phyloP scores from a whole-genome alignment of 2,113 vertebrate genomes.

The Pandion haliaetus region DNA sequence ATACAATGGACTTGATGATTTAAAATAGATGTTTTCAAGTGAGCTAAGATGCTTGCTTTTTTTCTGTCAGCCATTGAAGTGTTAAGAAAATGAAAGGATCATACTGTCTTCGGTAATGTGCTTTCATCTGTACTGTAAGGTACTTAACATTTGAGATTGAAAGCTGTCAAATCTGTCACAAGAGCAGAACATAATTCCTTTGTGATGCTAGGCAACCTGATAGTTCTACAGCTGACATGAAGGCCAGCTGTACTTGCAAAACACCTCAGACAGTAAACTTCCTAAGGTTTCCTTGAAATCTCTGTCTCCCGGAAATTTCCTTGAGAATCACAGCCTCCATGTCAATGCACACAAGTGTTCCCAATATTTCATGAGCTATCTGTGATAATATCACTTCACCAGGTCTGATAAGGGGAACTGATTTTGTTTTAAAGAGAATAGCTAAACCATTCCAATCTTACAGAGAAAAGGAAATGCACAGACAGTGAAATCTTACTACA shows the following conservation, averaged over 20 bases:
- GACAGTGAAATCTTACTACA: neutral
- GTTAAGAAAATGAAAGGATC: neutral
- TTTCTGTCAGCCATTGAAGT: neutral
- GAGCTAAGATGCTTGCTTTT: neutral
- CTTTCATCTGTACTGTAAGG: neutral
- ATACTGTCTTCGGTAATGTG: neutral
- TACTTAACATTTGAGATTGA: neutral
- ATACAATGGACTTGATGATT: neutral
- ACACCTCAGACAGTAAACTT: neutral
- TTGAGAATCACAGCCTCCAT: neutral
- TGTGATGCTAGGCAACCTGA: neutral
- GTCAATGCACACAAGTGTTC: neutral
- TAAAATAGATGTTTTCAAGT: neutral
- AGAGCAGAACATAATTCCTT: neutral
- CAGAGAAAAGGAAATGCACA: neutral
- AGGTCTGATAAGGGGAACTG: neutral
- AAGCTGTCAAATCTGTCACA: neutral
- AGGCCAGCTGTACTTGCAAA: neutral
- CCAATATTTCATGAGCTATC: neutral
- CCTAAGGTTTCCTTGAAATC: neutral
- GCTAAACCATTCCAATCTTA: neutral
- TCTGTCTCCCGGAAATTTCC: rapidly evolving
- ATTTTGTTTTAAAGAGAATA: neutral
- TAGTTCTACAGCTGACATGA: neutral
- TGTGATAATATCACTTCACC: neutral